Evolutionary conservation across 2,888 invertebrate species (phyloP), one percentile per base, ranked within the genome.

Genomic region (Xestobium rufovillosum): DNA sequence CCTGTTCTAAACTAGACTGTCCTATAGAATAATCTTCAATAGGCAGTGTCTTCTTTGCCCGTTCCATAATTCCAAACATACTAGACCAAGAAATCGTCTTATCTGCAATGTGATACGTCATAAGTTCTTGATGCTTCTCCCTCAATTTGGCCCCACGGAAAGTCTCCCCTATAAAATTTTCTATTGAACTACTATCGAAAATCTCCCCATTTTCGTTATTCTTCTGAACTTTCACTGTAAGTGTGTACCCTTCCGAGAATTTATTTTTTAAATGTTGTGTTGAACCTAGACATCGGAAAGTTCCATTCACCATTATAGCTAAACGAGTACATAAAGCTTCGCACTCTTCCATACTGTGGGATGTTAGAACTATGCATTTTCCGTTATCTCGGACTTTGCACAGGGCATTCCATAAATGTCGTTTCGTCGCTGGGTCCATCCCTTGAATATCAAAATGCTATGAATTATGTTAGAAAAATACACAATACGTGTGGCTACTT

Each of bases 321-420:
- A 88, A 63, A 3, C 86, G 70, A 2, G 83, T 81, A 61, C 88
- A 88, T 13, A 88, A 68, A 11, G 85, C 85, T 66, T 88, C 87
- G 63, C 86, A 86, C 65, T 88, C 87, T 65, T 86, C 86, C 84
- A 88, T 86, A 59, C 83, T 84, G 68, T 86, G 85, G 28, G 88
- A 87, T 11, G 90, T 90, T 39, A 90, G 70, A 40, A 90, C 72
- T 35, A 90, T 76, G 39, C 84, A 80, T 56, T 76, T 76, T 0
- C 88, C 87, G 2, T 75, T 68, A 38, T 79, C 78, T 30, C 83
- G 70, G 26, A 82, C 74, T 38, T 75, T 72, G 43, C 75, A 71
- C 16, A 88, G 71, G 9, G 80, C 79, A 50, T 82, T 72, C 90
- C 90, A 90, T 8, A 91, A 71, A 42, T 82, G 77, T 36, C 89